Conservation (phyloP, 2,113 vertebrate species). For the Mionectes macconnelli region DNA sequence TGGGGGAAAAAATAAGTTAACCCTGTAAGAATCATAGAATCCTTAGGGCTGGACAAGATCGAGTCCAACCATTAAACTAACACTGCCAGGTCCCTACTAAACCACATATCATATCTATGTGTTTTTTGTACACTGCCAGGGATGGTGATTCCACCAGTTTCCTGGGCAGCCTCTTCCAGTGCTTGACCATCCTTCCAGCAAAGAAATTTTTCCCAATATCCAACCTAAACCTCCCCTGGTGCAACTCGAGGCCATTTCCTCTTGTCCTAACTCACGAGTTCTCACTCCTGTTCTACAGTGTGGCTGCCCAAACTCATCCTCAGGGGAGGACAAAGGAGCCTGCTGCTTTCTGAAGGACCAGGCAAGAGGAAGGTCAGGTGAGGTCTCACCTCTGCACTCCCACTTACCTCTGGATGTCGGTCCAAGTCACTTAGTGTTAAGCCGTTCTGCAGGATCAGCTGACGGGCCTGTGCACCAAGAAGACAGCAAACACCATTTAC, state of each 20-base stretch:
- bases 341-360: background rate
- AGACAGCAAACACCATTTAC: conserved; percentile 1
- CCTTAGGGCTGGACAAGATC: background rate
- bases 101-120: background rate
- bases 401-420: conserved; percentile 88
- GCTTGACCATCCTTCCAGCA: background rate
- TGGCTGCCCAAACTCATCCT: background rate
- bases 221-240: background rate
- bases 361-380: background rate
- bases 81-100: background rate
- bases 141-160: background rate
- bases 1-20: background rate
- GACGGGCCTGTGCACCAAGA: conserved; percentile 83
- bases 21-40: background rate
- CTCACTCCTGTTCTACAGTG: accelerated
- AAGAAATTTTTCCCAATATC: background rate
- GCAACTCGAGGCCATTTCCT: background rate
- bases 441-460: conserved; percentile 90
- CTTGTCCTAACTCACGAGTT: background rate
- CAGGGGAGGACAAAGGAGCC: background rate
- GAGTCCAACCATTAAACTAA: background rate
- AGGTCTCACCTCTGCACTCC: background rate
- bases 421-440: conserved; percentile 92
- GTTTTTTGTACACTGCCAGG: background rate
- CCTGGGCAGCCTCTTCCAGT: background rate